Conservation (phyloP, 2,797 vertebrate genomes). For the Buphagus erythrorhynchus region DNA sequence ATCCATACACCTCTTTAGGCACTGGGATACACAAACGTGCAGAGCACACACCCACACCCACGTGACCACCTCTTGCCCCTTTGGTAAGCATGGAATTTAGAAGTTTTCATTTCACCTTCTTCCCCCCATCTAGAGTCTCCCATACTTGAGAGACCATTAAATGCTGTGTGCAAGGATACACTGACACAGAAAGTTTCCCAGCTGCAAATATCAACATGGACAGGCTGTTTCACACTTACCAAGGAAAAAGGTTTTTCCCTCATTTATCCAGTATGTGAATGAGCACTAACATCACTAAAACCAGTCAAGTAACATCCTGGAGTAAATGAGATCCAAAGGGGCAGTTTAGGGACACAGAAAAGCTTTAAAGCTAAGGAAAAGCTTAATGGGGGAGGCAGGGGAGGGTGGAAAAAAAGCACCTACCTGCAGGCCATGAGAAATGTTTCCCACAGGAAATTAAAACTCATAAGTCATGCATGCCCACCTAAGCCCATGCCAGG, state of each 20-base stretch:
- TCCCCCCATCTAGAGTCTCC: background rate
- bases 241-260: background rate
- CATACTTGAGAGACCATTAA: background rate
- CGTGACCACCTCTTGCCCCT: background rate
- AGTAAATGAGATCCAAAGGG: background rate
- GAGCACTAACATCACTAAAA: background rate
- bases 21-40: background rate
- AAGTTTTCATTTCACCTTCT: background rate
- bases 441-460: constrained; percentile 63
- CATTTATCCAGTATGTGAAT: background rate
- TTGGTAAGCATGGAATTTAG: background rate
- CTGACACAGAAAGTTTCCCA: background rate
- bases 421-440: constrained; percentile 39
- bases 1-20: background rate
- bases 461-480: constrained; percentile 18
- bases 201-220: background rate
- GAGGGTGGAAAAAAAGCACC: background rate
- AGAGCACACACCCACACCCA: background rate
- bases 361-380: background rate
- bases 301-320: background rate
- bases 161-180: background rate
- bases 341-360: background rate
- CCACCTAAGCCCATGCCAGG: constrained; percentile 42
- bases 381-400: background rate
- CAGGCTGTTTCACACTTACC: background rate